Base-by-base conservation (phyloP, 2,113 vertebrate species). In the Sylvia atricapilla region DNA sequence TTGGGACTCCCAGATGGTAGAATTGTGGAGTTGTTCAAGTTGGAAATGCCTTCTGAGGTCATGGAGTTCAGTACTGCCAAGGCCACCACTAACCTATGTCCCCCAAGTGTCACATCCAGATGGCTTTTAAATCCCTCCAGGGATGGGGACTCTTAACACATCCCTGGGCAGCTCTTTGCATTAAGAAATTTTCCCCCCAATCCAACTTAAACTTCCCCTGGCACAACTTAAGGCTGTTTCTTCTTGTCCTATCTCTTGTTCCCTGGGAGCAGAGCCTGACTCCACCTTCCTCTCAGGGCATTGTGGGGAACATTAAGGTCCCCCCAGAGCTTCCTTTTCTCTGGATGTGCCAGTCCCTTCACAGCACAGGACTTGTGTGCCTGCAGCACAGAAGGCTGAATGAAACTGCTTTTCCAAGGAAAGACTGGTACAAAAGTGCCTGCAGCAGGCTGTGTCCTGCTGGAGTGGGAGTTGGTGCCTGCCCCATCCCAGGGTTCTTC, bases 351-450 rank as follows among this genome's bases (percentile, higher is more conserved):
- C 14, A 1, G 18, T 53, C 49, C 67, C 11, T 70, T 33, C 37
- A 22, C 1, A 4, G 66, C 4, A 9, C 0, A 0, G 13, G 39
- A 37, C 46, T 24, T 56, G 3, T 10, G 20, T 16, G 13, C n/a
- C 53, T 37, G 23, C n/a, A 27, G 58, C 15, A 2, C 43, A 30
- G 39, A 56, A 55, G 13, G 33, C 19, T 27, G 28, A 30, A 30
- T 20, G 6, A 47, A 62, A 3, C 22, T 19, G 39, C n/a, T 66
- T 52, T 43, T 70, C 7, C 37, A 28, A 30, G 46, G 5, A 15
- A 66, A 39, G 41, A 21, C 1, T 2, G 3, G 10, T 22, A 19
- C 7, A 8, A 10, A 55, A 56, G 16, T 3, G 9, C 35, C 11
- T 39, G 5, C 10, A 73, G 73, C 25, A 37, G 53, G 67, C 28